Conservation (phyloP, 2,888 invertebrate genomes). For the Drosophila mayaguana region DNA sequence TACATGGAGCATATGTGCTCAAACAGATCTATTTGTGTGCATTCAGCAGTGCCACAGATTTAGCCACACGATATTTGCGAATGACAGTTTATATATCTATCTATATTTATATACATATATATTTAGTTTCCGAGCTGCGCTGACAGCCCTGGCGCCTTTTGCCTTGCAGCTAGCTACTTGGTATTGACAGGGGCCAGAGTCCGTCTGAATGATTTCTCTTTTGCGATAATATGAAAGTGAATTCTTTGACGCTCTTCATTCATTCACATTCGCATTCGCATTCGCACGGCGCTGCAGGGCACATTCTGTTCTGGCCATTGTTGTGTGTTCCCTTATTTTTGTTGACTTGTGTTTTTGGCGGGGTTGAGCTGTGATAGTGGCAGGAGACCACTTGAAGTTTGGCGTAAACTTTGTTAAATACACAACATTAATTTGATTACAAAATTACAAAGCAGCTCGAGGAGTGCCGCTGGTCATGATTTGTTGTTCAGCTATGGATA, state of each 20-base stretch:
- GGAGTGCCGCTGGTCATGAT: slow-evolving; percentile 35
- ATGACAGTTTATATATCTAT: slow-evolving; percentile 56
- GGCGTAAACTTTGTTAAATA: slow-evolving; percentile 62
- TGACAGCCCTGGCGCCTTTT: slow-evolving; percentile 17
- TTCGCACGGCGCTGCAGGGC: slow-evolving; percentile 30
- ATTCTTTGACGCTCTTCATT: slow-evolving; percentile 54
- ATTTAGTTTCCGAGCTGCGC: slow-evolving; percentile 41
- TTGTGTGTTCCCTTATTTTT: slow-evolving; percentile 5
- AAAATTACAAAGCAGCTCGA: slow-evolving; percentile 58
- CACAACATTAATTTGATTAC: slow-evolving; percentile 74
- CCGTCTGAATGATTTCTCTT: slow-evolving; percentile 17
- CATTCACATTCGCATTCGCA: not conserved
- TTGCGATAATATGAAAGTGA: slow-evolving; percentile 42
- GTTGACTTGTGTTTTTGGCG: not conserved
- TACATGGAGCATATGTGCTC: slow-evolving; percentile 33
- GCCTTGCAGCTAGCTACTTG: slow-evolving; percentile 12
- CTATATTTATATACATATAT: not conserved
- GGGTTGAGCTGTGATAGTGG: not conserved
- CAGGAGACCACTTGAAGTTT: slow-evolving; percentile 26
- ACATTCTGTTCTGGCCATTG: slow-evolving; percentile 22
- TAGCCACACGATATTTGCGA: slow-evolving; percentile 62
- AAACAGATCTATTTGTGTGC: slow-evolving; percentile 29
- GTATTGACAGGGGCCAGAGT: slow-evolving; percentile 3
- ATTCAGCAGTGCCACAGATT: slow-evolving; percentile 18
- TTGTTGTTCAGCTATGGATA: slow-evolving; percentile 22